These are phyloP conservation scores for Zoanthus solanderi DNA, from an alignment of 92 coral and sea anemone species.

Conservation along the genomic window DNA sequence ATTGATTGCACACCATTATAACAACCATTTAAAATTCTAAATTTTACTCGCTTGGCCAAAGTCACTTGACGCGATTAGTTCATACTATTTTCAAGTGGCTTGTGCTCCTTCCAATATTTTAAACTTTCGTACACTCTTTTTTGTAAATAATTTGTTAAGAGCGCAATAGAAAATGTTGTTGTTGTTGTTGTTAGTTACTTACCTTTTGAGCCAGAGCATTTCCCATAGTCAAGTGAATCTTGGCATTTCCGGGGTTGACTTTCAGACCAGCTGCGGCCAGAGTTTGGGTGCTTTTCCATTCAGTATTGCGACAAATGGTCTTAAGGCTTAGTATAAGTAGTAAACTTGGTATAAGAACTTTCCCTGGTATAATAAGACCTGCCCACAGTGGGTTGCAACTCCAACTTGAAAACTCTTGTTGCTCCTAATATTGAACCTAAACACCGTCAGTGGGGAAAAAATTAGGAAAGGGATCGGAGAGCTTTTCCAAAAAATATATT, in stretches of 20 bases:
- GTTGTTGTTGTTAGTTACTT: background rate
- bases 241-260: conserved; percentile 82
- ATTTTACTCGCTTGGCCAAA: too few species aligned
- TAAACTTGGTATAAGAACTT: conserved; percentile 48
- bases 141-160: too few species aligned
- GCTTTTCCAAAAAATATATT: too few species aligned
- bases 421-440: background rate
- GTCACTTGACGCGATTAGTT: too few species aligned
- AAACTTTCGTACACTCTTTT: too few species aligned
- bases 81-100: too few species aligned
- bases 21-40: too few species aligned
- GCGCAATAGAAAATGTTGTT: too few species aligned
- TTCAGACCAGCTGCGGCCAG: conserved; percentile 79
- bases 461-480: too few species aligned
- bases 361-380: conserved; percentile 45
- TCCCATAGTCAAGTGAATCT: conserved; percentile 80
- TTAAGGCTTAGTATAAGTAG: conserved; percentile 58
- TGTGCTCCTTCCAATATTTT: too few species aligned
- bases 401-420: background rate
- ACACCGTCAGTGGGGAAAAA: background rate
- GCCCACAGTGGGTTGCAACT: background rate
- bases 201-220: conserved; percentile 84
- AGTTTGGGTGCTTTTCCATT: conserved; percentile 72
- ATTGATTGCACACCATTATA: too few species aligned
- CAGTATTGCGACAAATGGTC: conserved; percentile 76